Evolutionary conservation across 2,797 vertebrate genomes (phyloP), one percentile per base, ranked within the genome.

Genomic region (Eupleurogrammus muticus): DNA sequence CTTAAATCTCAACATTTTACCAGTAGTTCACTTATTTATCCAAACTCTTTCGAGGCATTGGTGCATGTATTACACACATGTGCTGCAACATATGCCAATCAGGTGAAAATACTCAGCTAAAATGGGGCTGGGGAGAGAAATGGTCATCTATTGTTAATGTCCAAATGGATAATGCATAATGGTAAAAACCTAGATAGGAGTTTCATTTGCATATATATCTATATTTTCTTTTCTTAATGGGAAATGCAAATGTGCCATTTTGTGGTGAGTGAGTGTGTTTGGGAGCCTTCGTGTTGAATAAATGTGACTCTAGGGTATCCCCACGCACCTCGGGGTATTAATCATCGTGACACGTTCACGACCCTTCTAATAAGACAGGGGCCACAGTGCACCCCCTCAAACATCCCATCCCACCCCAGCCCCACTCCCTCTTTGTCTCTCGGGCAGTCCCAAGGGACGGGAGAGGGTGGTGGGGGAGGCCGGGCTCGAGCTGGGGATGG

Each of bases 331-430:
- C 93, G 66, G 93, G 93, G 94, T 94, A 95, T 95, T 94, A 95
- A 95, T 95, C 94, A 95, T 95, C 88, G 90, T 95, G 94, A 95
- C 94, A 95, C 90, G 92, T 95, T 95, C 94, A 95, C 94, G 93
- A 95, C 94, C 94, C 93, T 92, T 95, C 94, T 95, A 95, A 95
- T 95, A 95, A 95, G 94, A 94, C 94, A 94, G 94, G 92, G 94
- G 94, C 93, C 93, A 93, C 91, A 90, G 91, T 89, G 89, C 88
- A 87, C 92, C 92, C 93, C 92, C 90, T 77, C 90, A 92, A 91
- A 92, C 89, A 92, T 92, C 92, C 92, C 92, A 90, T 90, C 90
- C 91, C 89, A 88, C 82, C 86, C 89, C 83, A 89, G 84, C 91
- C 91, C 87, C 84, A 64, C 91, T 93, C 93, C 92, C 92, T 94